Evolutionary conservation across 2,113 vertebrate genomes (phyloP), one percentile per base, ranked within the genome.

Genomic region (Archocentrus centrarchus): DNA sequence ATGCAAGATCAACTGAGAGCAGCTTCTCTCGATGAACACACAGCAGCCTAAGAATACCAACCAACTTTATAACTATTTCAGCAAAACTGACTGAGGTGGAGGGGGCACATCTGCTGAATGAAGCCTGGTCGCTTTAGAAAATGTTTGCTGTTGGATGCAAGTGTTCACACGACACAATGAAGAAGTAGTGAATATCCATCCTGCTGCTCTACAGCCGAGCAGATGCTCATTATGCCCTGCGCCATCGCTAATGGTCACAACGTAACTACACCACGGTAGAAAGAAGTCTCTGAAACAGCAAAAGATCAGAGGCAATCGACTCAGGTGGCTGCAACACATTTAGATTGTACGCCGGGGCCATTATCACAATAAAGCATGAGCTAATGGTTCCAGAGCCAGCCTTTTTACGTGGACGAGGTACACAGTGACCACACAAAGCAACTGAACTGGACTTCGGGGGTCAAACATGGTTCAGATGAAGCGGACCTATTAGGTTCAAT

Each of bases 141-240:
- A 13, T 13, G 13, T 44, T 44, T 13, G 41, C 3, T 44, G 41
- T 13, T 44, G 13, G 41, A 44, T 14, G 13, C 3, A 44, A 44
- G 41, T 44, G 11, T 44, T 13, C 41, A 44, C 11, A 13, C 4
- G 11, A 44, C 41, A 13, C 11, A 13, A 10, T 11, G 11, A 44
- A 44, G 4, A 44, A 14, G 11, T 13, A 4, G 11, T 11, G 39
- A 13, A 44, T 14, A 18, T 50, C 24, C 41, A 70, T 70, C 66
- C 66, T 30, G 22, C 2, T 5, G 2, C 41, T 68, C 64, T 68
- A 50, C 41, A 68, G 18, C 22, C 10, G 41, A 70, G 64, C 64
- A 70, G 41, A 20, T 11, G 41, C 64, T 70, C 22, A 17, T 2
- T 9, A 0, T 0, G 1, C 41, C 0, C 44, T 70, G 18, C 6